phyloP scores from a whole-genome alignment of 2,113 vertebrate genomes.

The Thalassarche chlororhynchos region DNA sequence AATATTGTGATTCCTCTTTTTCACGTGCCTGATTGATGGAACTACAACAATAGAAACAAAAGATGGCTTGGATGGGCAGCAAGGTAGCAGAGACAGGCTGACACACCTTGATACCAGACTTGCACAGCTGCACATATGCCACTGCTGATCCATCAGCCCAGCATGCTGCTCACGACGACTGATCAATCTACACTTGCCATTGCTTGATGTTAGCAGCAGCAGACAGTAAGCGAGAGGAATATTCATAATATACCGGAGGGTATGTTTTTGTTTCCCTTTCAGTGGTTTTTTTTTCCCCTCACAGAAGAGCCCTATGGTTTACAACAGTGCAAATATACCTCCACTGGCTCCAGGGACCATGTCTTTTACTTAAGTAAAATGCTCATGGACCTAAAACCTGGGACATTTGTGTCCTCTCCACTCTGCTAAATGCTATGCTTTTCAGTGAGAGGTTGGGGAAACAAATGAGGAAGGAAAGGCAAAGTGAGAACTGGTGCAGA shows the following conservation, averaged over 20 bases:
- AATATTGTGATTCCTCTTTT: neutral
- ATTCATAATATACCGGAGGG: neutral
- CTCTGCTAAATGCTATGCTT: neutral
- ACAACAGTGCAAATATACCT: neutral
- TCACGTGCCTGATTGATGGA: neutral
- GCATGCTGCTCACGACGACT: neutral
- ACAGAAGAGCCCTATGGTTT: neutral
- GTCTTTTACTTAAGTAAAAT: neutral
- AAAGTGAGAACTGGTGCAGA: neutral
- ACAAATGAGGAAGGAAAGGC: neutral
- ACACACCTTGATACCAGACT: slow-evolving; percentile 56
- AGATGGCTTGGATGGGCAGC: slow-evolving; percentile 37
- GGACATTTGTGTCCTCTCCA: neutral
- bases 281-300: no score
- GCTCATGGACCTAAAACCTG: neutral
- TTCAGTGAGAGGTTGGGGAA: neutral
- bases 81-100: slow-evolving; percentile 18
- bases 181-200: slow-evolving; percentile 50
- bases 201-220: neutral
- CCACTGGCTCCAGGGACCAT: neutral
- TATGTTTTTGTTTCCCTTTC: neutral
- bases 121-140: slow-evolving; percentile 63
- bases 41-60: slow-evolving; percentile 46
- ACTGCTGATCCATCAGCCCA: slow-evolving; percentile 58
- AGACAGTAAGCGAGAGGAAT: neutral